Evolutionary conservation across 2,888 invertebrate species (phyloP), one percentile per base, ranked within the genome.

Genomic region (Morinoia aosen): DNA sequence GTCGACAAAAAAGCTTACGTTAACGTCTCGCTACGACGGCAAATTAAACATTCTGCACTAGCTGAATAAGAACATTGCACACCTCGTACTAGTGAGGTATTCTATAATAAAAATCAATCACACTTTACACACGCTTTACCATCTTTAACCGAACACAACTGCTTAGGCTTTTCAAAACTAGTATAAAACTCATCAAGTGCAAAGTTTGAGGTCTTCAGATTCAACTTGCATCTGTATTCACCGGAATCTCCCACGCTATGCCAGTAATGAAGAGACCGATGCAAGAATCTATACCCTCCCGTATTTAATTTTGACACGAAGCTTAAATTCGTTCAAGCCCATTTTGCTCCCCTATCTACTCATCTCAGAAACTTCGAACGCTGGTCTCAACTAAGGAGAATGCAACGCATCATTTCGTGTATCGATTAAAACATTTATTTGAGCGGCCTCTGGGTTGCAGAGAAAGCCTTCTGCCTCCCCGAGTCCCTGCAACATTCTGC

Each of bases 401-500:
- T 76, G 76, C 33, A 76, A 33, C 76, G 76, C 76, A 33, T 76
- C 76, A 33, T 76, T 33, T 76, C 76, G 76, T 25, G 76, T 76
- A 76, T 76, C 25, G 76, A 76, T 76, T 33, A 3, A 33, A 76
- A 76, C 76, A 76, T 76, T 76, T 76, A 33, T 76, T 76, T 33
- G 25, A 76, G 76, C 76, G 25, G 33, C 76, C 76, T 16, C 76
- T 19, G 76, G 76, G 76, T 10, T 33, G 76, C 76, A 33, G 76
- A 76, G 76, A 76, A 76, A 76, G 76, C 76, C 76, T 76, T 16
- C 76, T 76, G 76, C 19, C 19, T 16, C 76, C 25, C 33, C 33
- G 25, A 76, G 76, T 76, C 25, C 76, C 25, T 39, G 40, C 90
- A 48, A 90, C 90, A 93, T 93, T 93, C 93, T 93, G 93, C 93